These are phyloP conservation scores for Tichodroma muraria DNA, from an alignment of 2,113 vertebrate genomes.

Conservation along the genomic window DNA sequence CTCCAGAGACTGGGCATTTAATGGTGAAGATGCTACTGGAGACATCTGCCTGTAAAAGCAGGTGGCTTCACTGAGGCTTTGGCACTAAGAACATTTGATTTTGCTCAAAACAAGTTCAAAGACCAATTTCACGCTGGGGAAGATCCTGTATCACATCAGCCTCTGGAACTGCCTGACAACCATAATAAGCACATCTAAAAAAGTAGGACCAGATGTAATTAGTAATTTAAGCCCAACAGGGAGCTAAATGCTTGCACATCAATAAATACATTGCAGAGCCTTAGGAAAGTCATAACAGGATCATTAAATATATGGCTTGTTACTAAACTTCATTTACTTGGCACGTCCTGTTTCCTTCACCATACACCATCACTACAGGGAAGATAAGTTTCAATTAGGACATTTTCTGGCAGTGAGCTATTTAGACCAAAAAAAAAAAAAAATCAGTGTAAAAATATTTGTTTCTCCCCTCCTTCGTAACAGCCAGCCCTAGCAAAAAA, in stretches of 20 bases:
- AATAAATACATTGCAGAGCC: neutral
- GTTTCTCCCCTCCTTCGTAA: neutral
- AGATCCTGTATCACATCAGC: neutral
- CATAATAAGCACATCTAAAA: neutral
- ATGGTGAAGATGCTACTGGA: neutral
- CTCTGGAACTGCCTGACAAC: neutral
- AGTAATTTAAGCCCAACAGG: constrained; percentile 9
- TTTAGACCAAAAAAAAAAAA: neutral
- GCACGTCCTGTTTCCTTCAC: neutral
- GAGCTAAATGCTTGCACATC: neutral
- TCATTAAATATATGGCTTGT: neutral
- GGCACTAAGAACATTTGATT: neutral
- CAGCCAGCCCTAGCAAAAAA: neutral
- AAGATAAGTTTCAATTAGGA: neutral
- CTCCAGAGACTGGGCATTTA: neutral
- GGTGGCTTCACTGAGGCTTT: neutral
- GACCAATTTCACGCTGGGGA: neutral
- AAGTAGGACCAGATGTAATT: neutral
- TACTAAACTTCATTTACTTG: neutral
- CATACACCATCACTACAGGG: neutral
- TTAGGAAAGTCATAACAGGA: neutral
- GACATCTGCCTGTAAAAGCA: neutral
- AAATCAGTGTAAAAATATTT: neutral
- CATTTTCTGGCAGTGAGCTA: neutral
- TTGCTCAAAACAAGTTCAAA: neutral